Evolutionary conservation across 2,113 vertebrate genomes (phyloP).

Genomic region (Mesocricetus auratus): DNA sequence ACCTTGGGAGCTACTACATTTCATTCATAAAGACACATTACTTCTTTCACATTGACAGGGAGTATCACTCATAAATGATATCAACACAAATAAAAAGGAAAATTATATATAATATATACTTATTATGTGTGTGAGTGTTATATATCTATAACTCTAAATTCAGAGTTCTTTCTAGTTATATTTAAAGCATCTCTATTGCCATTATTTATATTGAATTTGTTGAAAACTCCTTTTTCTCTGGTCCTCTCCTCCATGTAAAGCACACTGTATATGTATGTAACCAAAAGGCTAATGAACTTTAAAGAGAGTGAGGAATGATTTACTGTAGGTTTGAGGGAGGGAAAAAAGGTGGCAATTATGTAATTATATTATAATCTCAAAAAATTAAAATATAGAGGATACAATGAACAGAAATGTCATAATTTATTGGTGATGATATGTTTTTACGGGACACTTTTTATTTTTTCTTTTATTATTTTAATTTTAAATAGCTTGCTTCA

Average conservation of each 20-base stretch:
- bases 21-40: not conserved
- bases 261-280: not conserved
- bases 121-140: not conserved
- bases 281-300: not conserved
- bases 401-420: not conserved
- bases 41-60: not conserved
- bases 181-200: not conserved
- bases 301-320: not conserved
- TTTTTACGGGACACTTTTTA: too few species aligned
- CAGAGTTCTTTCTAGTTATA: not conserved
- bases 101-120: not conserved
- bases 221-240: not conserved
- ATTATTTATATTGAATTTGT: not conserved
- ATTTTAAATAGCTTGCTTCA: too few species aligned
- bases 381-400: not conserved
- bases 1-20: not conserved
- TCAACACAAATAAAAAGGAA: not conserved
- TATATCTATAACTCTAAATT: not conserved
- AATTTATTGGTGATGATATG: too few species aligned
- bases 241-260: not conserved
- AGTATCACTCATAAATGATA: not conserved
- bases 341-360: not conserved
- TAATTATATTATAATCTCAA: not conserved
- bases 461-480: too few species aligned
- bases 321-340: not conserved